Base-by-base conservation (phyloP, 30 jellyfish, hydroid and myxozoan genomes). In the Chrysaora quinquecirrha region DNA sequence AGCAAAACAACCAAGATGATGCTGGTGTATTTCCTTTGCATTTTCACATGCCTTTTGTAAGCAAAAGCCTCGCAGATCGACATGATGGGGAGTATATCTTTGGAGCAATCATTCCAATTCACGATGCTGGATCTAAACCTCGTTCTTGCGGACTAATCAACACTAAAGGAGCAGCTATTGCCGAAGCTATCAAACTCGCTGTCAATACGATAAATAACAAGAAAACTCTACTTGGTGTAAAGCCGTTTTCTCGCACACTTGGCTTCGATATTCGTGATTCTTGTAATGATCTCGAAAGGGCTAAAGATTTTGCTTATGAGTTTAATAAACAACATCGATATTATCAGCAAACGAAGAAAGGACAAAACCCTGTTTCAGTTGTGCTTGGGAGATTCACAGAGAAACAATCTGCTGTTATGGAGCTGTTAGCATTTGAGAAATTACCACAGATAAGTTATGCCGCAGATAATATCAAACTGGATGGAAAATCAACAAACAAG, bases 251-350 rank as follows among this genome's bases (percentile, higher is more conserved):
- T 35, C 79, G 84, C 11, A 32, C 47, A 32, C 30, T 94, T 84
- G 99, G 99, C 12, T 94, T 48, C 62, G 95, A 82, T 50, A n/a
- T 87, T n/a, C 76, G 87, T 0, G 99, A 94, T 56, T 38, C 95
- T 18, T 94, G 99, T 54, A 29, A 71, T 32, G 60, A 81, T 30
- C 46, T 50, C 11, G 63, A 64, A 14, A 67, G 71, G 18, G 97
- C 89, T 23, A 96, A 71, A 74, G 88, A 70, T 34, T 65, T 73
- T 24, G 96, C 95, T 1, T 85, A 76, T 65, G 71, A 52, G 3
- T 85, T 94, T 80, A 94, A 79, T 83, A 70, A 24, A 3, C 86
- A 62, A 29, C 31, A 91, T 23, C 85, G 96, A 31, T 30, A 35
- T 46, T 50, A 61, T 32, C 6, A 54, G 31, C 64, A 77, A 32